These are phyloP conservation scores for Acrobasis repandana DNA, from an alignment of 2,888 invertebrate species.

Conservation along the genomic window DNA sequence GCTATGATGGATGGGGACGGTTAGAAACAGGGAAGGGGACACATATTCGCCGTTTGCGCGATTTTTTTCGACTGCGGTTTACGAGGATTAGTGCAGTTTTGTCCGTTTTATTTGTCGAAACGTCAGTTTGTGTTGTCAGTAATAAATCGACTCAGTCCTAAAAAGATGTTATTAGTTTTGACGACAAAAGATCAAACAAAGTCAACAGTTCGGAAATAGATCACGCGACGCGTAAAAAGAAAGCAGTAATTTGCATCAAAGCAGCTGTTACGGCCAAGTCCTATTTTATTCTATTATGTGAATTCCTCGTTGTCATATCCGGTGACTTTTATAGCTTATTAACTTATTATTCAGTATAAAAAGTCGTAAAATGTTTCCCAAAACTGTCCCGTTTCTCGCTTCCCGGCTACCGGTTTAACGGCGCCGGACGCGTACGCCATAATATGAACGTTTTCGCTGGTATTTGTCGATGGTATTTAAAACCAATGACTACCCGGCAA, in stretches of 20 bases:
- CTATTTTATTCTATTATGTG: background rate
- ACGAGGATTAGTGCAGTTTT: constrained; percentile 10
- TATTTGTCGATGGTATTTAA: background rate
- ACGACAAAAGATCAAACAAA: constrained; percentile 11
- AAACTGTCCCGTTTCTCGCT: constrained; percentile 6
- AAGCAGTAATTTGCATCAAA: constrained; percentile 9
- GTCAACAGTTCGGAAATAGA: constrained; percentile 11
- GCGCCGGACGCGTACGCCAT: background rate
- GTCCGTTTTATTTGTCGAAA: background rate
- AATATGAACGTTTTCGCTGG: background rate
- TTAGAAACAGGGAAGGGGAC: constrained; percentile 12
- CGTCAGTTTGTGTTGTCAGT: constrained; percentile 6
- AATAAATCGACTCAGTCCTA: background rate
- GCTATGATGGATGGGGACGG: constrained; percentile 44
- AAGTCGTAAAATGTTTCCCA: constrained; percentile 10
- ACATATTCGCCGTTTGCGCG: background rate
- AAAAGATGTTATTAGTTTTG: constrained; percentile 6
- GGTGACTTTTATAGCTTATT: constrained; percentile 11
- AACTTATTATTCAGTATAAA: constrained; percentile 6
- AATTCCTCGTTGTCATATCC: constrained; percentile 11
- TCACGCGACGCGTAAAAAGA: background rate
- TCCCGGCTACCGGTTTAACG: background rate
- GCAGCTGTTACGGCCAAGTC: background rate
- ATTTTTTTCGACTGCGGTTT: constrained; percentile 11
- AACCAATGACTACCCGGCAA: background rate